A percentile compares a stretch with the other conserved stretches of the same genome.
These are phyloP conservation scores for Callionymus lyra DNA, from an alignment of 2,113 vertebrate genomes.

Conservation along the genomic window DNA sequence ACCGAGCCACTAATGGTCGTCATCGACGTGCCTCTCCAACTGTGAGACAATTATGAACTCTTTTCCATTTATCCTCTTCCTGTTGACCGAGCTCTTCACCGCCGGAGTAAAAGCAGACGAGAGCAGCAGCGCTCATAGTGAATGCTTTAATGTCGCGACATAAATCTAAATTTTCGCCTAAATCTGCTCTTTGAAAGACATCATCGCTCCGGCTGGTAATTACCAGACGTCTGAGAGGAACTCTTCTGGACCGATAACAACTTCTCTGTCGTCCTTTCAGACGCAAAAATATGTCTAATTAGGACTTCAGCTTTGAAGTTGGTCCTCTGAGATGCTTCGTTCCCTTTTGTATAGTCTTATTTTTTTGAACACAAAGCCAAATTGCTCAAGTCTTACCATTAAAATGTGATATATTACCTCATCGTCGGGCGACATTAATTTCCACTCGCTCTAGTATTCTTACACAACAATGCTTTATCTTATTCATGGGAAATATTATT, in stretches of 20 bases:
- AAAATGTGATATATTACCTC: slow-evolving; percentile 16
- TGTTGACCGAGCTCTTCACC: too few species aligned
- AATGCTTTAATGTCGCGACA: too few species aligned
- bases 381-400: slow-evolving; percentile 28
- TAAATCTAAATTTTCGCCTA: too few species aligned
- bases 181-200: slow-evolving; percentile 17
- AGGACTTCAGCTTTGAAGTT: slow-evolving; percentile 46
- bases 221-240: too few species aligned
- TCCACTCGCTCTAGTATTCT: slow-evolving; percentile 9
- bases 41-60: too few species aligned
- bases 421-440: slow-evolving; percentile 23
- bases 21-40: too few species aligned
- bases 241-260: background rate
- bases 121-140: too few species aligned
- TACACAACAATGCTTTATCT: too few species aligned
- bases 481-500: too few species aligned
- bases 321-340: slow-evolving; percentile 30
- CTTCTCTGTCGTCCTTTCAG: slow-evolving; percentile 39
- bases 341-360: slow-evolving; percentile 37
- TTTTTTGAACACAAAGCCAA: slow-evolving; percentile 28
- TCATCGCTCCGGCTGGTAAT: slow-evolving; percentile 16
- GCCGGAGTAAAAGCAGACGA: too few species aligned
- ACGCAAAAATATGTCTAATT: slow-evolving; percentile 38
- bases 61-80: too few species aligned
- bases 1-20: too few species aligned